phyloP scores from a whole-genome alignment of 1,140 invertebrate species.

The Tachypleus tridentatus region DNA sequence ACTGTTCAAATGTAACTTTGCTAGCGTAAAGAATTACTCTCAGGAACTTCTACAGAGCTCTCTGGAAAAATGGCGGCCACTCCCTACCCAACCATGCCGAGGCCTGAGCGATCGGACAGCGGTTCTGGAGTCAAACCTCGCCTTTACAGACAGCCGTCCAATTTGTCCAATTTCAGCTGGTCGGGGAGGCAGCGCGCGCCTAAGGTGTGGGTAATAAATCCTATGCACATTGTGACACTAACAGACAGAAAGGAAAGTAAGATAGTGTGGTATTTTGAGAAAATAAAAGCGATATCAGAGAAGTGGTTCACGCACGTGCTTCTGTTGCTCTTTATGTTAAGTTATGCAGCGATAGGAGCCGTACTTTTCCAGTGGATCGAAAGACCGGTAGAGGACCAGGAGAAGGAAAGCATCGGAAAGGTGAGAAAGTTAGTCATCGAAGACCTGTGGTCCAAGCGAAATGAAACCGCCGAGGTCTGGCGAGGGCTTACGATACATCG shows the following conservation, averaged over 20 bases:
- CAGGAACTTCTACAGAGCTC: too few relatives aligned
- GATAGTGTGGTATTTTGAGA: neutral
- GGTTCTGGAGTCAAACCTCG: too few relatives aligned
- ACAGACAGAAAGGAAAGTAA: neutral
- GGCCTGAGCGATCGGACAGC: too few relatives aligned
- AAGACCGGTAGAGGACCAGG: constrained; percentile 22
- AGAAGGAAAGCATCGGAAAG: neutral
- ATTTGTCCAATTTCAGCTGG: too few relatives aligned
- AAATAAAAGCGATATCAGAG: constrained; percentile 28
- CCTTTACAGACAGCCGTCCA: too few relatives aligned
- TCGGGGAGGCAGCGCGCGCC: too few relatives aligned
- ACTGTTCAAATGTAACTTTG: too few relatives aligned
- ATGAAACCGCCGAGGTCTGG: neutral
- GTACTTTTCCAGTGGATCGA: constrained; percentile 59
- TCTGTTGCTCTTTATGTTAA: constrained; percentile 55
- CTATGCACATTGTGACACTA: neutral
- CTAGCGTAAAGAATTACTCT: too few relatives aligned
- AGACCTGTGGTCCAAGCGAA: neutral
- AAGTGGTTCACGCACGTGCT: constrained; percentile 81
- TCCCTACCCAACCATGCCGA: too few relatives aligned
- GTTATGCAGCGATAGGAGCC: constrained; percentile 64
- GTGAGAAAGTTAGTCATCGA: neutral
- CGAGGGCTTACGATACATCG: neutral
- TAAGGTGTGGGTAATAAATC: neutral
- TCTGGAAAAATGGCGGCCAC: too few relatives aligned